Evolutionary conservation across 2,113 vertebrate species (phyloP).

Genomic region (Thinocorus orbignyianus): DNA sequence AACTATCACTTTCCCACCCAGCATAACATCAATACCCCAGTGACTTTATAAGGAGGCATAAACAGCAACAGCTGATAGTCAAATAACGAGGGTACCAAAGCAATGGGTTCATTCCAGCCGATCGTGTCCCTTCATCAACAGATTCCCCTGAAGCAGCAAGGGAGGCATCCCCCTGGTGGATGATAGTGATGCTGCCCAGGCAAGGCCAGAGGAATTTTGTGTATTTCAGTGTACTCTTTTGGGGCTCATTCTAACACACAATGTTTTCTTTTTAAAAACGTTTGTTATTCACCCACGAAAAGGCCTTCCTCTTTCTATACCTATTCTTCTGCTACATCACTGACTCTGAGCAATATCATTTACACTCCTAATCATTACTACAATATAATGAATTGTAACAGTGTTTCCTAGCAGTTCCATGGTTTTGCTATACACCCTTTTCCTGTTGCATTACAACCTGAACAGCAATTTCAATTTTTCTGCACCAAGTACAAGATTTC

Average conservation of each 20-base stretch:
- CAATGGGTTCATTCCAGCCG: not conserved
- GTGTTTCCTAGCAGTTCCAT: not conserved
- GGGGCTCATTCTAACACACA: not conserved
- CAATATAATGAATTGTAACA: not conserved
- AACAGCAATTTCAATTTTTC: not conserved
- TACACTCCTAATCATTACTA: not conserved
- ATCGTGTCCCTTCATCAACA: not conserved
- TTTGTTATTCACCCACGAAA: not conserved
- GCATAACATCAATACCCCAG: too few species aligned
- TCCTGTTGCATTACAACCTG: not conserved
- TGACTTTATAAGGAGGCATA: not conserved
- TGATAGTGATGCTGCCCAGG: not conserved
- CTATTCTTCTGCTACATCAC: not conserved
- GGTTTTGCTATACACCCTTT: not conserved
- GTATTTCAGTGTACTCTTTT: not conserved
- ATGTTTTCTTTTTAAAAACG: not conserved
- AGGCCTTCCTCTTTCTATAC: not conserved
- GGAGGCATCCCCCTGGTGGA: not conserved
- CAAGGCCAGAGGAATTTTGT: not conserved
- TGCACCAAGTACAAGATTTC: not conserved
- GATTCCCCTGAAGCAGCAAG: not conserved
- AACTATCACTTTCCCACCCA: not conserved
- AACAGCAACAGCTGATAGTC: not conserved
- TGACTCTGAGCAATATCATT: not conserved
- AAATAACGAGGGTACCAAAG: not conserved